phyloP scores from a whole-genome alignment of 2,797 vertebrate species.

The Melanotaenia boesemani region DNA sequence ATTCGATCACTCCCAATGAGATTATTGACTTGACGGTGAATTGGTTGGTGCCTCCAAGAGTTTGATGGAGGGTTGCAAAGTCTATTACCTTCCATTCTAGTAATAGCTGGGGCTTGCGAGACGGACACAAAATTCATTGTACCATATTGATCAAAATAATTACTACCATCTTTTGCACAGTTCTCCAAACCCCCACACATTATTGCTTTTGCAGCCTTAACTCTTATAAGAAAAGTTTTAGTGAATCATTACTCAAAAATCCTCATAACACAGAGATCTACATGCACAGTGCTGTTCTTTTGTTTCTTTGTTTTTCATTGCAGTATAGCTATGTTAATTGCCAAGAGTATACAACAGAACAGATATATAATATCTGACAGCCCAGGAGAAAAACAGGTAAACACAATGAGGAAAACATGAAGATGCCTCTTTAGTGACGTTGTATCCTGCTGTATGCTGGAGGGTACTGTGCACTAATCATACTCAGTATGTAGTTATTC shows the following conservation, averaged over 20 bases:
- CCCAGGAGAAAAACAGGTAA: slow-evolving; percentile 55
- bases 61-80: slow-evolving; percentile 45
- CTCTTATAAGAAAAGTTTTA: slow-evolving; percentile 43
- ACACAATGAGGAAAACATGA: slow-evolving; percentile 26
- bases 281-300: slow-evolving; percentile 1
- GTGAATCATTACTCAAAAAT: slow-evolving; percentile 27
- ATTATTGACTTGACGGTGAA: slow-evolving; percentile 70
- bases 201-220: slow-evolving; percentile 36
- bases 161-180: slow-evolving; percentile 43
- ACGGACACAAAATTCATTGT: slow-evolving; percentile 50
- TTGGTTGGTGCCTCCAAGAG: slow-evolving; percentile 52
- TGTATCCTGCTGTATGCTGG: slow-evolving; percentile 21
- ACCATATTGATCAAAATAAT: slow-evolving; percentile 69
- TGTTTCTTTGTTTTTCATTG: slow-evolving; percentile 7
- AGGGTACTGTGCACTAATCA: slow-evolving; percentile 15
- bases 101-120: slow-evolving; percentile 48
- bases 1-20: slow-evolving; percentile 48
- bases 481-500: slow-evolving; percentile 9
- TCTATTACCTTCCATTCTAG: slow-evolving; percentile 58
- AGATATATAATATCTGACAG: slow-evolving; percentile 58
- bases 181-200: slow-evolving; percentile 27
- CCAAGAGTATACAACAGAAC: slow-evolving; percentile 42
- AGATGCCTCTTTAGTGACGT: slow-evolving; percentile 7
- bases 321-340: slow-evolving; percentile 37
- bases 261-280: slow-evolving; percentile 22